Base-by-base conservation (phyloP, 2,797 vertebrate species). In the Onychomys torridus region DNA sequence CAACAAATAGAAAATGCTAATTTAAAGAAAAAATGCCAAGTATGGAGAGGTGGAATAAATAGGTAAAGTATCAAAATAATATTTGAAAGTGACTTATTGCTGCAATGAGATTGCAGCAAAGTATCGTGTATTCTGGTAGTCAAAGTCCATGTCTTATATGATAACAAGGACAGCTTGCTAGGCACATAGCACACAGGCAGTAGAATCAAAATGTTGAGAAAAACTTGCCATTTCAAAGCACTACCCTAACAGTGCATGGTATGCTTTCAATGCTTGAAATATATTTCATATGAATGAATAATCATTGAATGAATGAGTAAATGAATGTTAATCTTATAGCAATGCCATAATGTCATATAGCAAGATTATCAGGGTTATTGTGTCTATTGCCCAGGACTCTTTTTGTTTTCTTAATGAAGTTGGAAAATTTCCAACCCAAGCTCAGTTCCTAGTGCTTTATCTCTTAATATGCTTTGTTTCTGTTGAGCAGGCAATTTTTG, bases 401-500 rank as follows among this genome's bases (percentile, higher is more conserved):
- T 95, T 93, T 94, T 75, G 94, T 91, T 95, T 91, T 83, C 79
- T 49, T 91, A 83, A 83, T 90, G 23, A 95, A 89, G 4, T 13
- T 86, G 86, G n/a, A 92, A 49, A 93, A 61, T 69, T 55, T 93
- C 89, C 23, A 83, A 14, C n/a, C 43, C 29, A 78, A 84, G 34
- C 84, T 94, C 76, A 87, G 25, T 97, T 90, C 94, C 92, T 85
- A 69, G 86, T 93, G 96, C 65, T 93, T 75, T 87, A 69, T 2
- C 84, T 84, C 14, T 81, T 81, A 34, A 84, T 97, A 94, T 37
- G 79, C 86, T 93, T 96, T 90, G 55, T 93, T 97, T 93, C 94
- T 95, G 94, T 94, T 69, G 86, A 98, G 94, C 78, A 65, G 92
- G 79, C 67, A 91, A 71, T 95, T 97, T 89, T 91, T 83, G 82